Evolutionary conservation across 2,888 invertebrate species (phyloP), one percentile per base, ranked within the genome.

Genomic region (Ophion ventricosus): DNA sequence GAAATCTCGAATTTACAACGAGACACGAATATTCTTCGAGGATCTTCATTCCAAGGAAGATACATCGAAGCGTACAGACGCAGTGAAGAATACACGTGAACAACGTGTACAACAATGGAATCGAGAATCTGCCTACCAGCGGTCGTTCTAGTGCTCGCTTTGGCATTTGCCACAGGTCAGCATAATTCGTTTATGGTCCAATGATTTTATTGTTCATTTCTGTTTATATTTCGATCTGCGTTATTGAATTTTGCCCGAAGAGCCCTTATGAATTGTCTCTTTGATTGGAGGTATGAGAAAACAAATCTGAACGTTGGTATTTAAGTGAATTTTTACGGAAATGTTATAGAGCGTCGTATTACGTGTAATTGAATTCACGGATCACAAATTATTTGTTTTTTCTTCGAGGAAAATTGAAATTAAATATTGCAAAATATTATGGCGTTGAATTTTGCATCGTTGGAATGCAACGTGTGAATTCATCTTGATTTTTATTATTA

Each of bases 151-250:
- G 86, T 86, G 70, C 82, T 91, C 76, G 80, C 88, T 66, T 61
- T 86, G 57, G 86, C 86, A 25, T 85, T 88, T 70, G 77, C 86
- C 73, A 87, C 90, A 89, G 90, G 91, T 91, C 85, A 90, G 66
- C 14, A 57, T 70, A 66, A 23, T 79, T 82, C 64, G 17, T 66
- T 79, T 29, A 11, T 70, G 29, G 0, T 67, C 63, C 54, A 25
- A 56, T 83, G 7, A 69, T 67, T 67, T n/a, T n/a, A n/a, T n/a
- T 11, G 49, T 17, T 59, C 20, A 61, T 67, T 17, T 29, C n/a
- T 54, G 40, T 64, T 69, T 1, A 49, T 8, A 35, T 4, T 4
- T 35, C 35, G 35, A 35, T 35, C 1, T 35, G 35, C 35, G 29
- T 29, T 29, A 29, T 1, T 35, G 7, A 35, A 35, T 35, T 35